Evolutionary conservation across 1,140 invertebrate genomes (phyloP).

Genomic region (Temnothorax longispinosus): DNA sequence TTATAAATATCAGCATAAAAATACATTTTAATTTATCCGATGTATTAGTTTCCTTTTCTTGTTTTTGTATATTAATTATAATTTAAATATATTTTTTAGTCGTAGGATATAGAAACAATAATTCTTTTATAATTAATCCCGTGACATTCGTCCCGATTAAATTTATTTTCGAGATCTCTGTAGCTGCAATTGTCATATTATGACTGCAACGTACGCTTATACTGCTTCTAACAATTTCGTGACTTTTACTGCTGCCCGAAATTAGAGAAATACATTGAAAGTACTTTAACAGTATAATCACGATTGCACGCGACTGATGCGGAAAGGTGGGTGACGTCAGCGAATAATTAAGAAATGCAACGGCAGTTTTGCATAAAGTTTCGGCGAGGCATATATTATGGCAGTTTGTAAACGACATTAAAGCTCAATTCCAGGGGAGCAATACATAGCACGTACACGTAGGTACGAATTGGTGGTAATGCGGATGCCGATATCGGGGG

Average conservation of each 20-base stretch:
- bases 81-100: neutral
- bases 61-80: neutral
- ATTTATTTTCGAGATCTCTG: neutral
- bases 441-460: constrained; percentile 50
- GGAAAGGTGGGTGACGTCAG: constrained; percentile 37
- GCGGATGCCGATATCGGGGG: constrained; percentile 63
- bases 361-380: constrained; percentile 51
- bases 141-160: neutral
- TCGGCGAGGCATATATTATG: constrained; percentile 51
- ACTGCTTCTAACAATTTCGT: constrained; percentile 25
- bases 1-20: neutral
- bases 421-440: constrained; percentile 55
- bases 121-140: neutral
- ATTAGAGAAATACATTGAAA: constrained; percentile 3
- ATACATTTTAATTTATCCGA: neutral
- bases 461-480: constrained; percentile 57
- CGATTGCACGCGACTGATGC: constrained; percentile 24
- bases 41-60: neutral
- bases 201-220: neutral
- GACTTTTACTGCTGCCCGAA: constrained; percentile 19
- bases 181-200: neutral
- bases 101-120: neutral
- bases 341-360: constrained; percentile 57
- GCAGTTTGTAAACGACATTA: constrained; percentile 62
- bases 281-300: constrained; percentile 15